Conservation (phyloP, 2,888 invertebrate species). For the Deilephila elpenor region DNA sequence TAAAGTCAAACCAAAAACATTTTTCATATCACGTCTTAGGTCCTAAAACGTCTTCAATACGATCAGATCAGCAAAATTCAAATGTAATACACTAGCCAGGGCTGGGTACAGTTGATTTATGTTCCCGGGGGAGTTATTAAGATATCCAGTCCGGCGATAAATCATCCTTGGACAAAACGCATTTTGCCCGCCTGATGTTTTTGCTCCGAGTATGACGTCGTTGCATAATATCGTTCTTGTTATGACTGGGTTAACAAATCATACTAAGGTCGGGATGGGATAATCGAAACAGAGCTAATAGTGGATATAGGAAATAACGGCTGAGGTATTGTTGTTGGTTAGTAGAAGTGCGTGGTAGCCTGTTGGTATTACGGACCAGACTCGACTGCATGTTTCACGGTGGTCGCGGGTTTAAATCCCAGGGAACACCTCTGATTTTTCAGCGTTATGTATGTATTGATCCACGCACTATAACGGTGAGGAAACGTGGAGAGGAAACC, state of each 20-base stretch:
- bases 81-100: slow-evolving; percentile 27
- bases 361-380: too few relatives aligned
- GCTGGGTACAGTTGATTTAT: slow-evolving; percentile 46
- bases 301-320: too few relatives aligned
- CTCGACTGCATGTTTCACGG: too few relatives aligned
- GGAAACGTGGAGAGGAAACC: too few relatives aligned
- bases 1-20: not conserved
- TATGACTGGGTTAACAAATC: not conserved
- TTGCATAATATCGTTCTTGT: slow-evolving; percentile 3
- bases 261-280: too few relatives aligned
- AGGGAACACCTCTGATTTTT: too few relatives aligned
- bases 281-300: too few relatives aligned
- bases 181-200: slow-evolving; percentile 48
- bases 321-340: too few relatives aligned
- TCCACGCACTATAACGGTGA: too few relatives aligned
- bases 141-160: slow-evolving; percentile 60
- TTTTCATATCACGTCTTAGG: not conserved
- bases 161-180: slow-evolving; percentile 62
- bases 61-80: slow-evolving; percentile 25
- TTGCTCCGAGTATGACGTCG: slow-evolving; percentile 39
- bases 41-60: not conserved
- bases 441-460: too few relatives aligned
- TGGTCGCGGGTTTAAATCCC: too few relatives aligned
- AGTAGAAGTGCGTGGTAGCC: too few relatives aligned
- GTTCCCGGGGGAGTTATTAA: slow-evolving; percentile 60